Evolutionary conservation across 2,797 vertebrate species (phyloP), one percentile per base, ranked within the genome.

Genomic region (Vultur gryphus): DNA sequence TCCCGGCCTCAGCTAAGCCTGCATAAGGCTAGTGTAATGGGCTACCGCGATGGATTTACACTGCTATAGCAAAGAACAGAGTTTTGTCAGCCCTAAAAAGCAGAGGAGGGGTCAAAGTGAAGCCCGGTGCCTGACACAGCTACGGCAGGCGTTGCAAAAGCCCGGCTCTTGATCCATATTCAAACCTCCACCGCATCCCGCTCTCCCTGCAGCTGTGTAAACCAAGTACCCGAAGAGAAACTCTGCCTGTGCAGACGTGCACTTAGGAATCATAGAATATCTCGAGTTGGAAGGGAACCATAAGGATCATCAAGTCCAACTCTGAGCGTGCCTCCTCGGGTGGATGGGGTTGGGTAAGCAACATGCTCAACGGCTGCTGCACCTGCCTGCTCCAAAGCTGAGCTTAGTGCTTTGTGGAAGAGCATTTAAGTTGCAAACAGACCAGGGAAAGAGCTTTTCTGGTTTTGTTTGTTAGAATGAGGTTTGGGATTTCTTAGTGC

Each of bases 251-350:
- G 24, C 18, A 69, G 43, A 21, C 14, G 29, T 37, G 41, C 16
- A 17, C 12, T 33, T 23, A 2, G 5, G 25, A 65, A 64, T n/a
- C 13, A 13, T 1, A 16, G 49, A 52, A 3, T n/a, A 79, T 16
- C 13, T 49, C 0, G 1, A 48, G 29, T 2, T 11, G 8, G 41
- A 81, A 86, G 13, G 28, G 64, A 81, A 19, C 20, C 29, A 21
- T 12, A 39, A 52, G 18, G 35, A 51, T 23, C 64, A 39, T 26
- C 33, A 44, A n/a, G 55, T 11, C 65, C 35, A 31, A 7, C 44
- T 39, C 57, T 0, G 1, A 76, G 58, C 1, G 0, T 6, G 11
- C 17, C 28, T 70, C 28, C 19, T 14, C 0, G 0, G 29, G 28
- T 9, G 23, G 37, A 59, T 4, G n/a, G 49, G 8, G 13, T 59